Base-by-base conservation (phyloP, 2,797 vertebrate species). In the Propithecus deckenii region DNA sequence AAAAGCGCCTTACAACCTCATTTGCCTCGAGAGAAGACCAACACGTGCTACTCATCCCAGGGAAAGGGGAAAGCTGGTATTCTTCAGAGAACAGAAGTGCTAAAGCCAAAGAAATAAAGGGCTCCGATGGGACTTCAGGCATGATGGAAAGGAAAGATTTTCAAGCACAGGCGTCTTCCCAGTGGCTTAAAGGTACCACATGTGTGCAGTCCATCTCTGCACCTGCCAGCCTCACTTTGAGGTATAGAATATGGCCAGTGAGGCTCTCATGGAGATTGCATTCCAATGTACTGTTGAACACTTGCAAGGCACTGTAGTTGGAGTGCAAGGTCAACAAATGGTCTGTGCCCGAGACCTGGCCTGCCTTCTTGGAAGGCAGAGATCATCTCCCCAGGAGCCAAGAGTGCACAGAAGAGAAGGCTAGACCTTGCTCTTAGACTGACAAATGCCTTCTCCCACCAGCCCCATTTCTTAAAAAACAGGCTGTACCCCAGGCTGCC, bases 231-330 rank as follows among this genome's bases (percentile, higher is more conserved):
- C 92, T 63, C 61, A 20, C 84, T 69, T 13, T 74, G 97, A 94
- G 95, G 86, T 84, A 90, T 0, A 35, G 55, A 71, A 91, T 72
- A 11, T 1, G 59, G 91, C 96, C 32, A 38, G 76, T 28, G 14
- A 86, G 52, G 95, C 59, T 67, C 86, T 79, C 63, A 0, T 3
- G 67, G 95, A 35, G 81, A 30, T 76, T 74, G 52, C 65, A 52
- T 61, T 84, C 90, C 59, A 32, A 1, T 43, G 43, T 22, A 59
- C 75, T 67, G 83, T 28, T 65, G 91, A 95, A 91, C 50, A 59
- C 78, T 79, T 87, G 92, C 94, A 97, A 98, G 97, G 97, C 97
- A 98, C 97, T 97, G 17, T 75, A 84, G 74, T 74, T 91, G 86
- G 94, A 94, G 92, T 80, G 63, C 95, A 97, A 97, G 89, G 95